Evolutionary conservation across 2,888 invertebrate species (phyloP), one percentile per base, ranked within the genome.

Genomic region (Lutraria lutraria): DNA sequence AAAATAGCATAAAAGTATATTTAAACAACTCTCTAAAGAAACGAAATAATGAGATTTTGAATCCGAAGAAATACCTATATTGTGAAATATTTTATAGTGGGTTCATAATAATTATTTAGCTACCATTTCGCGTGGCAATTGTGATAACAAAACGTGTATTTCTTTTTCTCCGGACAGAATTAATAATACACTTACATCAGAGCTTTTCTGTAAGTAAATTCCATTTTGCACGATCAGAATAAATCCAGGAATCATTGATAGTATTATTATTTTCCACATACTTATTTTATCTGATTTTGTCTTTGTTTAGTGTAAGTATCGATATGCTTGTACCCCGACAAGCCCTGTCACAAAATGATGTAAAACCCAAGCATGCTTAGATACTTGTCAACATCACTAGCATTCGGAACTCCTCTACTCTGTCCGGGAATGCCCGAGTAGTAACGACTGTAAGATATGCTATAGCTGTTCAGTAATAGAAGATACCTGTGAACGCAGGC

Each of bases 251-350:
- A 87, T 80, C 21, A 87, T 16, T 4, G 87, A 83, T 0, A 87
- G 16, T n/a, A 60, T 13, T n/a, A 87, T 83, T 29, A 83, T 87
- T 25, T 80, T 53, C 83, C 83, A 87, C 87, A 87, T 87, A 29
- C 19, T 54, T 16, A 4, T n/a, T 13, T 60, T 15, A 25, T 25
- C 4, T 25, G 8, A 25, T 21, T 52, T 80, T 8, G 16, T 52
- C n/a, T 31, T 80, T 13, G 12, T 68, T 25, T 19, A 56, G 12
- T 56, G 56, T 1, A 1, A 56, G 43, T 8, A 8, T 43, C 43
- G 8, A 43, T 43, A 43, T 43, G 8, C 8, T 2, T 43, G 43
- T 43, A 43, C 43, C 2, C 43, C 43, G 43, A 4, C 43, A 43
- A 43, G 43, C 8, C 43, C 43, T 43, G 43, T 43, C 43, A 8